These are phyloP conservation scores for Brevipalpus yothersi DNA, from an alignment of 1,140 invertebrate species.

Conservation along the genomic window DNA sequence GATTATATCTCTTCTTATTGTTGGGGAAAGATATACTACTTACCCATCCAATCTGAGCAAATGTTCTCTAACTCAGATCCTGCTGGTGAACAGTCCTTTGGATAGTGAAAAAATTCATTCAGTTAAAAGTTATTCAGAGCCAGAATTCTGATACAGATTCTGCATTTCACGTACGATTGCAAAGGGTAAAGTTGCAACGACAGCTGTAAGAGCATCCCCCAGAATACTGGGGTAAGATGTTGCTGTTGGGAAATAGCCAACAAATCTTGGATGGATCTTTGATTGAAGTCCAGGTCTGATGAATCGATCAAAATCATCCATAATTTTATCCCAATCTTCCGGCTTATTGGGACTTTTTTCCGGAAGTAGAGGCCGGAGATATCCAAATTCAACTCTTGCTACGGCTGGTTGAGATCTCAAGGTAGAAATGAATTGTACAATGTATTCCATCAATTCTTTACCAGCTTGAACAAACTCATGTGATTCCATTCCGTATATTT, in stretches of 20 bases:
- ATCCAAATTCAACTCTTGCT: conserved; percentile 70
- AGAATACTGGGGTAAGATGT: conserved; percentile 92
- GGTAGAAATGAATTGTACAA: conserved; percentile 76
- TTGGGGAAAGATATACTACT: too few species aligned
- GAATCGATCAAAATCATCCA: conserved; percentile 76
- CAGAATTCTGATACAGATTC: too few species aligned
- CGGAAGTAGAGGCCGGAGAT: conserved; percentile 59
- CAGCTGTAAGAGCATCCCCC: too few species aligned
- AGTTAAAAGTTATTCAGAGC: too few species aligned
- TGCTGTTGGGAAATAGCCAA: conserved; percentile 93
- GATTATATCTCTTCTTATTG: too few species aligned
- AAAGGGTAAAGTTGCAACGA: too few species aligned
- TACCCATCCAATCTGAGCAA: too few species aligned
- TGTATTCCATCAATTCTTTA: conserved; percentile 93
- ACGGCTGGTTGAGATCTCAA: conserved; percentile 51
- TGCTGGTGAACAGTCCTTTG: too few species aligned
- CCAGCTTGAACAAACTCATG: conserved; percentile 37
- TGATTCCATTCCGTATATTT: conserved; percentile 39
- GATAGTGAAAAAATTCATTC: too few species aligned
- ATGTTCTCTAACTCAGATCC: too few species aligned
- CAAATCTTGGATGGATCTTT: conserved; percentile 78
- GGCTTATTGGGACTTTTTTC: conserved; percentile 53
- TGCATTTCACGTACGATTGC: too few species aligned
- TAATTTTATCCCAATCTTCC: conserved; percentile 72
- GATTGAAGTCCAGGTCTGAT: conserved; percentile 73